Evolutionary conservation across 2,888 invertebrate species (phyloP), one percentile per base, ranked within the genome.

Genomic region (Hermodice carunculata): DNA sequence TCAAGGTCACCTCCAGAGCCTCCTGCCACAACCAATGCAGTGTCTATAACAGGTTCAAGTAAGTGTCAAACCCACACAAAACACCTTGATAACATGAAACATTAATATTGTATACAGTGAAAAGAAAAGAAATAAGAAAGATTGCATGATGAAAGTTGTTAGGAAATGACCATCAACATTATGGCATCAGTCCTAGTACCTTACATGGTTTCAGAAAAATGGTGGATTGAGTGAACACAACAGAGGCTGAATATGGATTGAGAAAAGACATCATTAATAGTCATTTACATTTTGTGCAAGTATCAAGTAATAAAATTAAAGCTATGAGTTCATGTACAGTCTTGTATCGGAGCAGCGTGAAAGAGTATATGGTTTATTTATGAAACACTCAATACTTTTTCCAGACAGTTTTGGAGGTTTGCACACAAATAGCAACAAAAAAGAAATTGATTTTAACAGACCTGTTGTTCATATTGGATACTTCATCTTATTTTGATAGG

Each of bases 401-500:
- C n/a, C n/a, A n/a, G n/a, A n/a, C n/a, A n/a, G n/a, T n/a, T n/a
- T n/a, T n/a, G n/a, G n/a, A n/a, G n/a, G n/a, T n/a, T n/a, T n/a
- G n/a, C n/a, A n/a, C n/a, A n/a, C n/a, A n/a, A n/a, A n/a, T n/a
- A 44, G 44, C 44, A 4, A 44, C n/a, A 17, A 24, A 44, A 17
- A 44, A n/a, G 22, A 48, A 22, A 19, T 22, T 17, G 19, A n/a
- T 48, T 19, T 48, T 24, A 48, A 5, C 31, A 29, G 17, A 29
- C 14, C 31, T 5, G 11, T 53, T 37, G 34, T 31, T 42, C 44
- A 42, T 28, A 17, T 6, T 22, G 24, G 19, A 44, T 22, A 19
- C 17, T 26, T 53, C 8, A 5, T n/a, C n/a, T n/a, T n/a, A 34
- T 61, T 24, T 37, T 61, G 14, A 52, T 67, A 8, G 79, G 76